Evolutionary conservation across 1,140 invertebrate species (phyloP), one percentile per base, ranked within the genome.

Genomic region (Drosophila bocki): DNA sequence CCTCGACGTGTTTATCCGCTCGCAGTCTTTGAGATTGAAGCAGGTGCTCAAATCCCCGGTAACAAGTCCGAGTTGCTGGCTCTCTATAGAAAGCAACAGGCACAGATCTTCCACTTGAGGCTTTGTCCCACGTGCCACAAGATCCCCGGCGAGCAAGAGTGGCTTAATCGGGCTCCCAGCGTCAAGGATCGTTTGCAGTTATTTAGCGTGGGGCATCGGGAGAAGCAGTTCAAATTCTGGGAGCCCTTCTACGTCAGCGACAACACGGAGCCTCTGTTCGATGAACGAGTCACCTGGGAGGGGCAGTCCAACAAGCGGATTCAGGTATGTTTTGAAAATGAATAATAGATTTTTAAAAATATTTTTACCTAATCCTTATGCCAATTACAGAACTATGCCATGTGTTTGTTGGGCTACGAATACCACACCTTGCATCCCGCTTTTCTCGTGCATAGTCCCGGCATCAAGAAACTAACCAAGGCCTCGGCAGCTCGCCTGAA

Each of bases 261-360:
- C 1, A 96, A 97, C 91, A 93, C 94, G 15, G 97, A 98, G 78
- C 97, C 98, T 0, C 93, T 97, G 35, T 98, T 98, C 87, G 97
- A 98, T 81, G 96, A 97, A 91, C 94, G 97, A 75, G 95, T 97
- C 33, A 96, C 96, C 78, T 98, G 97, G 97, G 97, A 98, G 87
- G 97, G 97, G 26, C 97, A 97, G 93, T 97, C 96, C 82, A 97
- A 98, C 91, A 98, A 98, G 94, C 98, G 98, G 95, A 97, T 97
- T 63, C 98, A 98, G 95, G 97, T 29, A 7, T 29, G 26, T 29
- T 29, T 29, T 6, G 5, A 6, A 6, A 29, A 29, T 26, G 5
- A 0, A 29, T 6, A 6, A 6, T 6, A 29, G 4, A 6, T 29
- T 29, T 6, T 29, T 6, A 0, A 6, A 29, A 6, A 0, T 7